Evolutionary conservation across 1,140 invertebrate genomes (phyloP), one percentile per base, ranked within the genome.

Genomic region (Ooceraea biroi): DNA sequence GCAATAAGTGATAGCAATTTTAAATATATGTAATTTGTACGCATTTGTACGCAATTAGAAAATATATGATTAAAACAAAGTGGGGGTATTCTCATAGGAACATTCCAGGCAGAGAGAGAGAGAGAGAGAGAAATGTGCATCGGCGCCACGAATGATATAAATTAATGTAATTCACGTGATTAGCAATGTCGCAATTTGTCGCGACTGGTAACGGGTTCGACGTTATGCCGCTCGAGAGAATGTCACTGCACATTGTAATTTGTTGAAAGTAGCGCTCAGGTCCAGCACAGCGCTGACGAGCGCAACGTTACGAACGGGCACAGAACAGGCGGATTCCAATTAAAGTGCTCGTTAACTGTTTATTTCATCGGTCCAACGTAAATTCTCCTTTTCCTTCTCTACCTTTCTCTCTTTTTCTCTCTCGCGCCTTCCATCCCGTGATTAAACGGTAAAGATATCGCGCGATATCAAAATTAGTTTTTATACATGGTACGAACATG

Each of bases 161-260:
- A 57, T 57, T 82, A 65, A 76, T 83, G 46, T 63, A 84, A 86
- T 87, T 86, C 44, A 19, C 55, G 14, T 57, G 60, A 74, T 58
- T 27, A n/a, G 36, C 55, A 55, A 60, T 61, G 41, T 66, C 25
- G 68, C 41, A 69, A 87, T 88, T 84, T 86, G 82, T 88, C 52
- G 61, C 30, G 50, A 50, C 50, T 25, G 36, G 55, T 87, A 78
- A 77, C 71, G 17, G 52, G 65, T 46, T 19, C 22, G 25, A n/a
- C 60, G 10, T 63, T 69, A 63, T 12, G 63, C 25, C 68, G n/a
- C 36, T 58, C 71, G 77, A 25, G 69, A 66, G 84, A 73, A 83
- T 83, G 82, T 83, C 71, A 46, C 48, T 50, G 85, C 60, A 86
- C 85, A 77, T 77, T 86, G 82, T 78, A 78, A 86, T 84, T 84